These are phyloP conservation scores for Zonotrichia leucophrys DNA, from an alignment of 2,113 vertebrate genomes.

Conservation along the genomic window DNA sequence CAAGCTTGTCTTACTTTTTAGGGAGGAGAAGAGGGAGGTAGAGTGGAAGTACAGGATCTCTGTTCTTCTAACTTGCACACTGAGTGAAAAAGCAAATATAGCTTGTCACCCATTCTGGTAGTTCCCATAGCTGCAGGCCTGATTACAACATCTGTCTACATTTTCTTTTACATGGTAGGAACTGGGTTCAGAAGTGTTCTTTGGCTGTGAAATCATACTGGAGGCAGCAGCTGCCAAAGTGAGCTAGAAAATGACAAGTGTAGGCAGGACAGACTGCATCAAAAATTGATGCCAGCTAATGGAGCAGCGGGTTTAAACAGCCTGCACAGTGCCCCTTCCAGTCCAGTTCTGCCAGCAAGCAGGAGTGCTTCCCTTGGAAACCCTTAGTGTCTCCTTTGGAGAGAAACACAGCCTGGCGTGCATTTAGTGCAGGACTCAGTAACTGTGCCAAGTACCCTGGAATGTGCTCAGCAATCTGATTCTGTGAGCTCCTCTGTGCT, in stretches of 20 bases:
- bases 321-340: background rate
- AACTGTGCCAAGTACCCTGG: background rate
- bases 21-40: background rate
- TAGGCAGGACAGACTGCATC: conserved; percentile 20
- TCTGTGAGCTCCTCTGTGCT: background rate
- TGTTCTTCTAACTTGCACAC: background rate
- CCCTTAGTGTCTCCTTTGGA: background rate
- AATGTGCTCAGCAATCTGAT: background rate
- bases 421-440: background rate
- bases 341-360: background rate
- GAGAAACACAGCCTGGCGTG: background rate
- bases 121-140: background rate
- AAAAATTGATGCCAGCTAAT: conserved; percentile 12
- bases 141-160: background rate
- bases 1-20: background rate
- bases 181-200: background rate
- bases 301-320: background rate
- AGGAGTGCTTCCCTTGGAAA: background rate
- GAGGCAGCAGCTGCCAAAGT: conserved; percentile 33
- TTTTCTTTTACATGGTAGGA: background rate
- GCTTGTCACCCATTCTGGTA: background rate
- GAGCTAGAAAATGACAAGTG: background rate
- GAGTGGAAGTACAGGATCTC: background rate
- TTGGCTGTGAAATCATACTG: conserved; percentile 2
- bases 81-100: background rate